Evolutionary conservation across 2,113 vertebrate genomes (phyloP), one percentile per base, ranked within the genome.

Genomic region (Scortum barcoo): DNA sequence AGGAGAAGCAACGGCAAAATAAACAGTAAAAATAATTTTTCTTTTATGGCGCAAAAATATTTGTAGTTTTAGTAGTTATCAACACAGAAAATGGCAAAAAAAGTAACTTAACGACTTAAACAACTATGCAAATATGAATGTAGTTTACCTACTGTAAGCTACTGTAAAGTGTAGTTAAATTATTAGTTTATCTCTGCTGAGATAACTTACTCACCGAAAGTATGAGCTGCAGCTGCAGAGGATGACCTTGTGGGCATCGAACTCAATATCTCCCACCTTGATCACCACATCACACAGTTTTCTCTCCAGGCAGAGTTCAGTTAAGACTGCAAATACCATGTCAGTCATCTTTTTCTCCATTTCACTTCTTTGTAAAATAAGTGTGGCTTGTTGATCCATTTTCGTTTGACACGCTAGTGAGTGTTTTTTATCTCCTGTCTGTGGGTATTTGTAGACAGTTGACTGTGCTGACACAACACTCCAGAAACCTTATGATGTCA

Each of bases 151-250:
- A n/a, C n/a, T n/a, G n/a, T n/a, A n/a, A n/a, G n/a, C n/a, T n/a
- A n/a, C n/a, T n/a, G n/a, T n/a, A n/a, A n/a, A n/a, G n/a, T n/a
- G n/a, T n/a, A n/a, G n/a, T n/a, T n/a, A n/a, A n/a, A n/a, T n/a
- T 26, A 19, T 17, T 1, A 17, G 3, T n/a, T 19, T 42, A 12
- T 33, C 5, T 9, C 10, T 40, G 26, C 28, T 17, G 10, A 28
- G n/a, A 28, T 19, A 30, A 54, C 9, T 28, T 65, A 80, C 81
- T 87, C 76, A 87, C 85, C 85, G 26, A 56, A 83, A 87, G 65
- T 87, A 87, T 0, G 3, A 19, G 26, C 80, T 83, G 72, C 76
- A 79, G 76, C 54, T 10, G 22, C 72, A 80, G 10, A 80, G 71
- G 50, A 87, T 60, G 61, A 83, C 42, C 66, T 83, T 80, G 61